These are phyloP conservation scores for Drosophila micromelanica DNA, from an alignment of 1,140 invertebrate species.

Conservation along the genomic window DNA sequence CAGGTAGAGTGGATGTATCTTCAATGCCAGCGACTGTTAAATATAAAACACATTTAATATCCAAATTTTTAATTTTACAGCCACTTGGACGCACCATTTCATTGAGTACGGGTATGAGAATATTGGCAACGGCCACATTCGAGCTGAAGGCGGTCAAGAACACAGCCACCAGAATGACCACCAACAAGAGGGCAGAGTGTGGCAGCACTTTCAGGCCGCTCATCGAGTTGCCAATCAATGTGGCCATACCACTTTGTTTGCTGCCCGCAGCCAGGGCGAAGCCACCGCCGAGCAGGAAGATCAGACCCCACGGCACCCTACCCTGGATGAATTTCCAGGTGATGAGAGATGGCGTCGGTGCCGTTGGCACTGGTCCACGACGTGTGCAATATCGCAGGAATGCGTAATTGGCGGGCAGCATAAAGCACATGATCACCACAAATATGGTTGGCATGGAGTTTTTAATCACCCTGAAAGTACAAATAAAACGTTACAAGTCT, in stretches of 20 bases:
- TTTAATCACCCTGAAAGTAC: constrained; percentile 87
- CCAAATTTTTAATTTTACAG: neutral
- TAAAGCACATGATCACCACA: constrained; percentile 91
- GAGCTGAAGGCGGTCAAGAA: constrained; percentile 92
- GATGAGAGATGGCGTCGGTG: constrained; percentile 88
- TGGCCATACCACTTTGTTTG: constrained; percentile 90
- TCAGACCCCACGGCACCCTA: constrained; percentile 91
- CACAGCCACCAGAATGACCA: constrained; percentile 86
- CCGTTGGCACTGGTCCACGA: constrained; percentile 85
- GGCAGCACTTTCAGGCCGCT: constrained; percentile 86
- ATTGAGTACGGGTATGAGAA: constrained; percentile 90
- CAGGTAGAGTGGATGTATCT: constrained; percentile 93
- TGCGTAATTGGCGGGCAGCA: constrained; percentile 91
- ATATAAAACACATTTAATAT: neutral
- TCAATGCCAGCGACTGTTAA: constrained; percentile 85
- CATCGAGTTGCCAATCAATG: constrained; percentile 89
- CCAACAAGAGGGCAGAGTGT: constrained; percentile 86
- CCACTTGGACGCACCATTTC: constrained; percentile 87
- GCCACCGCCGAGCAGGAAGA: constrained; percentile 92
- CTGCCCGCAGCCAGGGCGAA: constrained; percentile 94
- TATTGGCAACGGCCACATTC: constrained; percentile 94
- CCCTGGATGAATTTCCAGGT: constrained; percentile 92
- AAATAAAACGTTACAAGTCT: neutral
- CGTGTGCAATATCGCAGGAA: constrained; percentile 88
- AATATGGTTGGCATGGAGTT: constrained; percentile 94